Evolutionary conservation across 2,797 vertebrate genomes (phyloP), one percentile per base, ranked within the genome.

Genomic region (Decapterus maruadsi): DNA sequence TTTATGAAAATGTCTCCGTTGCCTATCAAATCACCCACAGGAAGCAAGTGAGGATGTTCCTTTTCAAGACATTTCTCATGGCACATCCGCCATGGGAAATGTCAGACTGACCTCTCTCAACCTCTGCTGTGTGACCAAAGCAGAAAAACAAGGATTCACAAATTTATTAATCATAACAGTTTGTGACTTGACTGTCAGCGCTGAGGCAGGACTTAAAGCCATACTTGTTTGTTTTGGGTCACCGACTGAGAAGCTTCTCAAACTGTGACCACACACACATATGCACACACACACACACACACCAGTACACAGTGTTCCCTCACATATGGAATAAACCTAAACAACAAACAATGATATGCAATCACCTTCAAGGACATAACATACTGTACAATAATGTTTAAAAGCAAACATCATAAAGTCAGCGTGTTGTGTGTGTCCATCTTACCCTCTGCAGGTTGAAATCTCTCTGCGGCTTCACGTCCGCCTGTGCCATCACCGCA

Each of bases 401-500:
- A 34, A 57, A 43, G 50, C 8, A 53, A 22, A 20, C 38, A 14
- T 2, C 20, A 9, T 34, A 10, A 59, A 43, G 19, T 11, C 3
- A 38, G 9, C 9, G 11, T 36, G 4, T 40, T 58, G 56, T 70
- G 16, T 45, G 26, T 51, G 45, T 46, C 10, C 45, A 7, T 68
- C 91, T 93, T 85, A 96, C 95, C 94, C 76, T 89, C 80, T 93
- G 94, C 53, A 94, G 70, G 88, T 89, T 92, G 78, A 96, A 96
- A 59, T 95, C 94, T 72, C 70, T 94, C 90, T 95, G 94, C 0
- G 95, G 93, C 84, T 91, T 93, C 69, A 95, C 70, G 12, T 92
- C 88, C 2, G 91, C 92, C 0, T 78, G 70, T 17, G 72, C 80
- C 71, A 77, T 78, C 59, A 77, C 84, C 71, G 76, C 54, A 45